phyloP scores from a whole-genome alignment of 2,113 vertebrate genomes.

The Actenoides hombroni region DNA sequence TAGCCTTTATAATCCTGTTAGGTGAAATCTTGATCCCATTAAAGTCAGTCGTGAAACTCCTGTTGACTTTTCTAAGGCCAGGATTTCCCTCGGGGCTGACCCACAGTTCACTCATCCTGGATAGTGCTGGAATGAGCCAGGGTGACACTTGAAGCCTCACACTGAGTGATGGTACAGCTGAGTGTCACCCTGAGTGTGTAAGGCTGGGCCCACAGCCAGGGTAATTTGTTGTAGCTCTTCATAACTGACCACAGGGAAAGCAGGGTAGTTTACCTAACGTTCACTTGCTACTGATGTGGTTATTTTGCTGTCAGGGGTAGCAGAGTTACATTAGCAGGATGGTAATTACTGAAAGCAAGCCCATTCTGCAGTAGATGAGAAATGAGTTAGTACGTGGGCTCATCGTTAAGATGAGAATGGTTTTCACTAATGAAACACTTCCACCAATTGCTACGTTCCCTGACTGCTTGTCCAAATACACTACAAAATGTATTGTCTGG shows the following conservation, averaged over 20 bases:
- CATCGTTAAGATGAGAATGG: not conserved
- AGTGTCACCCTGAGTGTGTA: not conserved
- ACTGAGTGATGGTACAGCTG: not conserved
- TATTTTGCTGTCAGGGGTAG: not conserved
- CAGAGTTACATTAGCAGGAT: not conserved
- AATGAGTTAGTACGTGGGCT: not conserved
- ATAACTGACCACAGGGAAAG: not conserved
- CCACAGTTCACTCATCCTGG: not conserved
- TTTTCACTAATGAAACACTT: not conserved
- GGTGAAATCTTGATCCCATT: constrained; percentile 19
- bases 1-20: constrained; percentile 39
- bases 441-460: not conserved
- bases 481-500: not conserved
- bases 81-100: not conserved
- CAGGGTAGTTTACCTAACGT: not conserved
- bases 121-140: not conserved
- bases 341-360: not conserved
- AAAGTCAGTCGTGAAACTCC: not conserved
- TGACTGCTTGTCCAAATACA: not conserved
- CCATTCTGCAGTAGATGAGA: not conserved
- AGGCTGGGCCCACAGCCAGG: not conserved
- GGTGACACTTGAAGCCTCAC: not conserved
- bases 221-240: not conserved
- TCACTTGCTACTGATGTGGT: not conserved
- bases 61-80: not conserved